Percentiles rank a stretch among this genome's conserved stretches.
phyloP scores from a whole-genome alignment of 2,113 vertebrate species.

The Xiphophorus maculatus region DNA sequence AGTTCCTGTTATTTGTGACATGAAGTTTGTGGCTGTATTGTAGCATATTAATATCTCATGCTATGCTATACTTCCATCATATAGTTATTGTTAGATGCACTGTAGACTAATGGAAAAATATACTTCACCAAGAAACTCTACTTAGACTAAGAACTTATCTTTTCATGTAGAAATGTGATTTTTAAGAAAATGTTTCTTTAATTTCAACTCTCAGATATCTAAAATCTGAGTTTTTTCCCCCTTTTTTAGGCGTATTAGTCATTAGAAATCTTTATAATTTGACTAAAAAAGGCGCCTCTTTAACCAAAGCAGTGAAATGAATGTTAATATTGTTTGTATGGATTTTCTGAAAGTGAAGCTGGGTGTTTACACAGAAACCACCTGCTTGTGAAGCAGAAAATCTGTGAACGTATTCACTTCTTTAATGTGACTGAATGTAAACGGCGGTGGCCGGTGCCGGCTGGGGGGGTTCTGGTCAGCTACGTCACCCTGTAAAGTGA shows the following conservation, averaged over 20 bases:
- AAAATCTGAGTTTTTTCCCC: not conserved
- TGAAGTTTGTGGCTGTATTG: not conserved
- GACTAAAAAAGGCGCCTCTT: not conserved
- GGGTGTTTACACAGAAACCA: constrained; percentile 20
- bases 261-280: not conserved
- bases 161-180: not conserved
- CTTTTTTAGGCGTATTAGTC: not conserved
- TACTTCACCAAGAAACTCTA: not conserved
- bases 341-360: not conserved
- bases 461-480: not conserved
- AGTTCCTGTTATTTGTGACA: not conserved
- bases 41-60: not conserved
- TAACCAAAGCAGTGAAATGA: not conserved
- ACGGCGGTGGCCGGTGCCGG: not conserved
- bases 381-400: constrained; percentile 19
- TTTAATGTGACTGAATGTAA: constrained; percentile 3
- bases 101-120: not conserved
- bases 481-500: constrained; percentile 13
- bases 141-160: not conserved
- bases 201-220: not conserved
- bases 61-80: not conserved
- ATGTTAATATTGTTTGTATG: not conserved
- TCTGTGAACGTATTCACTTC: not conserved
- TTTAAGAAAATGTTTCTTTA: not conserved
- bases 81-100: not conserved